phyloP scores from a whole-genome alignment of 1,140 invertebrate genomes.

The Hormaphis cornu region DNA sequence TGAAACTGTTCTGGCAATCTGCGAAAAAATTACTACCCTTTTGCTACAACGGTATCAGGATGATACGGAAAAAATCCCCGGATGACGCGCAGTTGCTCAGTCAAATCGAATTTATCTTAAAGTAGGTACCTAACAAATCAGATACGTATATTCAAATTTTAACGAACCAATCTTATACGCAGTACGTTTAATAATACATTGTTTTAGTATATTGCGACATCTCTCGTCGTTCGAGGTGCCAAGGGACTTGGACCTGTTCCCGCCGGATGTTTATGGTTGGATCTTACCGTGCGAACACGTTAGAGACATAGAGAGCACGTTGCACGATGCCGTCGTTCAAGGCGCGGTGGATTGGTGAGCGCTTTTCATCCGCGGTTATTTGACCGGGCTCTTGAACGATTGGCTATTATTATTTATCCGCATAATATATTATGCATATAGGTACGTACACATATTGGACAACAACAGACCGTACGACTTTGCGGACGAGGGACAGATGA shows the following conservation, averaged over 20 bases:
- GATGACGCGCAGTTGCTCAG: constrained; percentile 60
- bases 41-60: constrained; percentile 60
- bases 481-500: constrained; percentile 53
- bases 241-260: constrained; percentile 56
- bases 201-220: constrained; percentile 51
- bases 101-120: constrained; percentile 57
- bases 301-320: constrained; percentile 50
- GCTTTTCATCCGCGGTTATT: neutral
- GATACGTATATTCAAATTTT: neutral
- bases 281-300: constrained; percentile 48
- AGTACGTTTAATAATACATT: constrained; percentile 27
- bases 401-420: neutral
- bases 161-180: neutral
- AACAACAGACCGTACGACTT: constrained; percentile 53
- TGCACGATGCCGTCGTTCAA: constrained; percentile 57
- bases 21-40: constrained; percentile 63
- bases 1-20: constrained; percentile 68
- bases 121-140: too few relatives aligned
- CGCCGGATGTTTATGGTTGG: constrained; percentile 56
- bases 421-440: constrained; percentile 36
- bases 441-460: constrained; percentile 61
- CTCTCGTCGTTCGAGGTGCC: constrained; percentile 51
- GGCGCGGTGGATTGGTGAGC: constrained; percentile 60
- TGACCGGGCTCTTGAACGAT: neutral
- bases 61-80: constrained; percentile 58